These are phyloP conservation scores for Pogonomyrmex californicus DNA, from an alignment of 1,140 invertebrate genomes.

Conservation along the genomic window DNA sequence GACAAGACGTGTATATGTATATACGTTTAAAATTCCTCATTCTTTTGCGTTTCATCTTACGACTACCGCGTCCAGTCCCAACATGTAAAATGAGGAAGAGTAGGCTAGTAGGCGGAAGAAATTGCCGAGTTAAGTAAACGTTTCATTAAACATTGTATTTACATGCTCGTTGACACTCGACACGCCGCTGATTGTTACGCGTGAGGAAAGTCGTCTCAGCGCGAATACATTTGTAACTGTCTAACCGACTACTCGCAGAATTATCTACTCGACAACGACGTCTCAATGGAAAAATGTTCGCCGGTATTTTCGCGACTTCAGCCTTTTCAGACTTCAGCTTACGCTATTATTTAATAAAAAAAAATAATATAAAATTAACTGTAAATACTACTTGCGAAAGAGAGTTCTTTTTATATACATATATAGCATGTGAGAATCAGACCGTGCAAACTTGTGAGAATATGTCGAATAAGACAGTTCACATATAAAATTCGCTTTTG, in stretches of 20 bases:
- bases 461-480: neutral
- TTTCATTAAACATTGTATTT: conserved; percentile 35
- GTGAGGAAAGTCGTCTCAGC: conserved; percentile 37
- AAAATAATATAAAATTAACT: conserved; percentile 44
- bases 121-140: neutral
- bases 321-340: neutral
- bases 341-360: neutral
- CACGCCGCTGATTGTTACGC: conserved; percentile 25
- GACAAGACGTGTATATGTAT: neutral
- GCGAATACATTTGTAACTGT: neutral
- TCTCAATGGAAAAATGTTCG: neutral
- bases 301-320: neutral
- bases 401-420: neutral
- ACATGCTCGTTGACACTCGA: conserved; percentile 11
- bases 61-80: neutral
- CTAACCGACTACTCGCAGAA: neutral
- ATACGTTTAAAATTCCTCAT: conserved; percentile 38
- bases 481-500: conserved; percentile 64
- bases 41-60: conserved; percentile 22
- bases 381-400: conserved; percentile 3
- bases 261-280: neutral
- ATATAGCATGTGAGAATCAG: conserved; percentile 16
- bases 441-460: conserved; percentile 46
- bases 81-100: neutral
- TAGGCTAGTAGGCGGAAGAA: conserved; percentile 56